Percentiles rank a stretch among this genome's conserved stretches.
phyloP scores from a whole-genome alignment of 2,888 invertebrate genomes.

The Tetragonula carbonaria region DNA sequence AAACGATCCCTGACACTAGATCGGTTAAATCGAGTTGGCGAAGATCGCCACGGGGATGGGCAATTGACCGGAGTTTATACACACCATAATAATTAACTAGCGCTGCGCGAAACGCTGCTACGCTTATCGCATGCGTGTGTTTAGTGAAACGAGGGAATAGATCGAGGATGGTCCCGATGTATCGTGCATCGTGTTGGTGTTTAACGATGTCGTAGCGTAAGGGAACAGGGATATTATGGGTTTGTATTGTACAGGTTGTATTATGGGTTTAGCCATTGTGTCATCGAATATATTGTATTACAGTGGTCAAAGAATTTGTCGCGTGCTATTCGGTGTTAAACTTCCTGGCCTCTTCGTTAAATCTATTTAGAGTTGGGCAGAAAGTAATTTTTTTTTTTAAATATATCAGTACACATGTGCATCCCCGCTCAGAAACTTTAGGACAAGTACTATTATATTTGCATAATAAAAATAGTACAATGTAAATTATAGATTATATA shows the following conservation, averaged over 20 bases:
- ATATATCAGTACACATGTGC: too few relatives aligned
- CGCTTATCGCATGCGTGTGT: slow-evolving; percentile 11
- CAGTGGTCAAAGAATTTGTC: neutral
- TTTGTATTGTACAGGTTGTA: too few relatives aligned
- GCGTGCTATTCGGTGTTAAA: neutral
- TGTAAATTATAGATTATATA: too few relatives aligned
- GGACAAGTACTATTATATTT: too few relatives aligned
- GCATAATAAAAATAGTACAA: too few relatives aligned
- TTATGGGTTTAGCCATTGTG: neutral
- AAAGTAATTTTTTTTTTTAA: too few relatives aligned
- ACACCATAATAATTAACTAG: neutral
- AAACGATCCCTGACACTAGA: too few relatives aligned
- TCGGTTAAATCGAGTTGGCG: neutral
- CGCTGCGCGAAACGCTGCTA: neutral
- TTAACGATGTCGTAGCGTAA: neutral
- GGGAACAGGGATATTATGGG: neutral
- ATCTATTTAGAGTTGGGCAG: neutral
- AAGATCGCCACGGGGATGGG: neutral
- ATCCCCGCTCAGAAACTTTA: too few relatives aligned
- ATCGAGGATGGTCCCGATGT: neutral
- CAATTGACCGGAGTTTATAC: neutral
- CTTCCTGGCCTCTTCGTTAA: neutral
- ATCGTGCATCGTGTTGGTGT: neutral
- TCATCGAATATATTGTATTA: slow-evolving; percentile 3
- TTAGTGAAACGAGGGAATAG: neutral